A percentile compares a stretch with the other conserved stretches of the same genome.
Evolutionary conservation across 2,113 vertebrate species (phyloP).

Genomic region (Percopsis transmontana): DNA sequence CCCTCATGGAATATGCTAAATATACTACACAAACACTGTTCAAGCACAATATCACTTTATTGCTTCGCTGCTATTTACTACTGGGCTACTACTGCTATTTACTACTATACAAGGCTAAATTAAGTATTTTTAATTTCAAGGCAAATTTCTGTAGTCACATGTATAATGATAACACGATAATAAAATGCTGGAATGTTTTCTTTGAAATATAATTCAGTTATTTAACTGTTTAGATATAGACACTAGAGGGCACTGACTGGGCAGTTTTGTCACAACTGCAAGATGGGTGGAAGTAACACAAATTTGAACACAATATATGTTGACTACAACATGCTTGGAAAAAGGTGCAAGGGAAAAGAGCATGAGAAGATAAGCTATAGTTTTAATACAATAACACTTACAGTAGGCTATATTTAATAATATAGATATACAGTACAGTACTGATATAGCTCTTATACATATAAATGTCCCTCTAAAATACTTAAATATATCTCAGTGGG

Average conservation of each 20-base stretch:
- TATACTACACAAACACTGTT: neutral
- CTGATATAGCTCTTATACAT: no score
- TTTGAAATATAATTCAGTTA: neutral
- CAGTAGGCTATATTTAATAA: no score
- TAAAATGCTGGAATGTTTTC: slow-evolving; percentile 20
- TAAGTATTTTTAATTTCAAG: slow-evolving; percentile 1
- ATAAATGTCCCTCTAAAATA: no score
- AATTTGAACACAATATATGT: neutral
- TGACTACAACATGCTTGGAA: neutral
- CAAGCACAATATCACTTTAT: slow-evolving; percentile 28
- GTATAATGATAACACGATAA: slow-evolving; percentile 21
- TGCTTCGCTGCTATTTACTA: slow-evolving; percentile 37
- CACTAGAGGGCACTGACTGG: slow-evolving; percentile 47
- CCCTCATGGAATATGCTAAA: neutral
- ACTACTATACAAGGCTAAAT: neutral
- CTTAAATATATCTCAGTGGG: no score
- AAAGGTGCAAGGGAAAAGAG: neutral
- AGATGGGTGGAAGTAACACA: slow-evolving; percentile 35
- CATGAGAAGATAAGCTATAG: neutral
- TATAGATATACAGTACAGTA: no score
- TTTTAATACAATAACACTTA: no score
- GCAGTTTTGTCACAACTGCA: slow-evolving; percentile 8
- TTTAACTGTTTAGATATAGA: neutral
- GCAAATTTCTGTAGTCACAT: neutral
- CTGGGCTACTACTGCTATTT: no score